Evolutionary conservation across 2,888 invertebrate genomes (phyloP), one percentile per base, ranked within the genome.

Genomic region (Ganaspis brasiliensis): DNA sequence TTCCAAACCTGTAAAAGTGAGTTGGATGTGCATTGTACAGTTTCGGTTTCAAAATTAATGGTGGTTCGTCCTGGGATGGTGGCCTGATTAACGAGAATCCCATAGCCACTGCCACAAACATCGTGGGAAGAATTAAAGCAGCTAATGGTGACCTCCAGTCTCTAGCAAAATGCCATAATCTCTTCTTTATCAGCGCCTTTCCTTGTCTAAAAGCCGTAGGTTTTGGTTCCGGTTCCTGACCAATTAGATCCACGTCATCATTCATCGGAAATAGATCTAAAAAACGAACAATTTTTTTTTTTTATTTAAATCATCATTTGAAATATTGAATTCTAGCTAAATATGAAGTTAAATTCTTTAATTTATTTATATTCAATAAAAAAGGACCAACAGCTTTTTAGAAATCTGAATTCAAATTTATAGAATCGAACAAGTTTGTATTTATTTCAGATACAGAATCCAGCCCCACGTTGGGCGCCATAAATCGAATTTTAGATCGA

Each of bases 71-170:
- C 85, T 94, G 94, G 6, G 94, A 93, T 2, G 95, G 95, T 21
- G 95, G 93, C 0, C 95, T 92, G 80, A 95, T 93, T 87, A 93
- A 92, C 26, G 95, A 94, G 92, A 95, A 95, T 56, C 93, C 94
- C 95, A 95, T 95, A n/a, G 95, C 95, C 21, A 93, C 90, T 0
- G 93, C 91, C 83, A 95, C 94, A 89, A 95, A 95, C 75, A 95
- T 82, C 0, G 94, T 93, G 0, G 95, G 95, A 76, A 95, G 89
- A 6, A 93, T 85, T 10, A 95, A 85, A 63, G 95, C 92, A 79
- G 94, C 93, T 80, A 95, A 92, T 49, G 95, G 87, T 12, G 95
- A 91, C 91, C 93, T 92, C 89, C 93, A 94, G 87, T 95, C 94
- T 67, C 94, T 92, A 1, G 89, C 89, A 82, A 95, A 94, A 86